These are phyloP conservation scores for Zaprionus inermis DNA, from an alignment of 1,140 invertebrate genomes.

Conservation along the genomic window DNA sequence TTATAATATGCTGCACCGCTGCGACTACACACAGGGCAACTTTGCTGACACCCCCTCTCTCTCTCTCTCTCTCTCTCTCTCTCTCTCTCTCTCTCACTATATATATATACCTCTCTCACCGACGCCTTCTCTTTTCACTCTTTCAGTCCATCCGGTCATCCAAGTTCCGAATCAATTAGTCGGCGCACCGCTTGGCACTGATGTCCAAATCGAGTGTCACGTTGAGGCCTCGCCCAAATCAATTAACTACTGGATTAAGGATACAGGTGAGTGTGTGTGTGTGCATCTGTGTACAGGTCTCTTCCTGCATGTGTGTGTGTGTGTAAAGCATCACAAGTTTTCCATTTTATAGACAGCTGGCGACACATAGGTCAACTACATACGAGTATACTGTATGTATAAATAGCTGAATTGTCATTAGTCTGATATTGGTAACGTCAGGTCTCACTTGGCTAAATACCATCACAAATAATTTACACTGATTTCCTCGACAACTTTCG, in stretches of 20 bases:
- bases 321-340: conserved; percentile 68
- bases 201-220: conserved; percentile 94
- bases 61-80: conserved; percentile 1
- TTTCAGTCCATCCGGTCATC: conserved; percentile 93
- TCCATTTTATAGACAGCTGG: conserved; percentile 64
- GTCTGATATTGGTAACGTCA: conserved; percentile 68
- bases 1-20: conserved; percentile 50
- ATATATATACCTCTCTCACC: conserved; percentile 9
- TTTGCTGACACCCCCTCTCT: background rate
- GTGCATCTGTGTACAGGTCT: background rate
- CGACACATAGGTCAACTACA: conserved; percentile 5
- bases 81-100: background rate
- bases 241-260: conserved; percentile 94
- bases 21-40: conserved; percentile 32
- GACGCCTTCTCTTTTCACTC: conserved; percentile 28
- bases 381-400: background rate
- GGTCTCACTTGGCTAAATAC: conserved; percentile 33
- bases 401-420: conserved; percentile 61
- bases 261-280: conserved; percentile 87
- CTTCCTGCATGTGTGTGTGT: conserved; percentile 2
- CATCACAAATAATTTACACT: conserved; percentile 46
- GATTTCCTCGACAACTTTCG: background rate
- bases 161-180: conserved; percentile 95
- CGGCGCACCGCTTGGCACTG: conserved; percentile 92
- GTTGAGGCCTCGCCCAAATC: conserved; percentile 95